Percentiles rank a stretch among this genome's conserved stretches.
Evolutionary conservation across 1,140 invertebrate species (phyloP).

Genomic region (Battus philenor): DNA sequence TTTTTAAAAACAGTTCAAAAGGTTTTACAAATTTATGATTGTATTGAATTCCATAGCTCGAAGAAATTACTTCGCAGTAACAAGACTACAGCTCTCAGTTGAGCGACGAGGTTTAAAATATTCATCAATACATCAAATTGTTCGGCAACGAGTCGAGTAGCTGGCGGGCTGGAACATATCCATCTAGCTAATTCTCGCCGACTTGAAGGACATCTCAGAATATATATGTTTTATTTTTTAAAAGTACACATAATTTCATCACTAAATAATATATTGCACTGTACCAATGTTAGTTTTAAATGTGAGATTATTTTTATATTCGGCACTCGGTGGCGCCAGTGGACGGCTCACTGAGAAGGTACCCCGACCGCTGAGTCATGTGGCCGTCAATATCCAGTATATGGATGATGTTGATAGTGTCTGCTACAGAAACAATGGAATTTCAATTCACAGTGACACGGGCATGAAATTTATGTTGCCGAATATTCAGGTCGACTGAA

Average conservation of each 20-base stretch:
- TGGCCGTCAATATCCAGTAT: conserved; percentile 11
- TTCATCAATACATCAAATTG: conserved; percentile 31
- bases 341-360: no score
- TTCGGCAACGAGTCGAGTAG: conserved; percentile 20
- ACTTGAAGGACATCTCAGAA: no score
- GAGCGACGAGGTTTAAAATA: conserved; percentile 30
- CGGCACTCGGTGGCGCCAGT: no score
- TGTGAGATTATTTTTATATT: no score
- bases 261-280: no score
- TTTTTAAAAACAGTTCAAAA: no score
- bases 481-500: conserved; percentile 60
- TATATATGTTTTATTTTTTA: no score
- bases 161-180: conserved; percentile 25
- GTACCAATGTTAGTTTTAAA: no score
- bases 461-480: conserved; percentile 46
- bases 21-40: conserved; percentile 57
- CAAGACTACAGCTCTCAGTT: background rate
- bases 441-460: conserved; percentile 37
- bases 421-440: conserved; percentile 32
- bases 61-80: conserved; percentile 19
- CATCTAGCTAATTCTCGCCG: conserved; percentile 17
- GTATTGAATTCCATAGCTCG: conserved; percentile 18
- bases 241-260: background rate
- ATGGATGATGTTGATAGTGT: conserved; percentile 20
- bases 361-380: no score